Evolutionary conservation across 2,888 invertebrate species (phyloP).

Genomic region (Schrankia costaestrigalis): DNA sequence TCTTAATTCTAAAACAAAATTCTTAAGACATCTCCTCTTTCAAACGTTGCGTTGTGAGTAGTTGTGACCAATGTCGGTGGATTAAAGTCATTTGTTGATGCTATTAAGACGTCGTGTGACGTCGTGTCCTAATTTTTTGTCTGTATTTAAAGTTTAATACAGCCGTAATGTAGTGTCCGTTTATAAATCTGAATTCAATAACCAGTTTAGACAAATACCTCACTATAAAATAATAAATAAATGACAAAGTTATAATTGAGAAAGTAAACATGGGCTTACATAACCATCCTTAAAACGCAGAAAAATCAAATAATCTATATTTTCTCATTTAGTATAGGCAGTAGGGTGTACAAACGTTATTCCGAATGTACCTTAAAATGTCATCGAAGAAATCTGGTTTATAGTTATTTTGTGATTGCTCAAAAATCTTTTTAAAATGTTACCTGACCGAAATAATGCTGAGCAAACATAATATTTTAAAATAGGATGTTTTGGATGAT

Average conservation of each 20-base stretch:
- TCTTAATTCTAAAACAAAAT: too few relatives aligned
- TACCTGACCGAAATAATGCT: conserved; percentile 48
- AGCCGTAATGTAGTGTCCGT: too few relatives aligned
- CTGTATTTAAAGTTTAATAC: too few relatives aligned
- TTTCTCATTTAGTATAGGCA: conserved; percentile 23
- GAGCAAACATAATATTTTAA: conserved; percentile 32
- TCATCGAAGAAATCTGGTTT: conserved; percentile 30
- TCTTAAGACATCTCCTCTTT: too few relatives aligned
- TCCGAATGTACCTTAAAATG: conserved; percentile 27
- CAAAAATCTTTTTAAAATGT: conserved; percentile 53
- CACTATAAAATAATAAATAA: too few relatives aligned
- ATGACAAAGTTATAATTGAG: conserved; percentile 33
- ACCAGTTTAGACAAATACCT: too few relatives aligned
- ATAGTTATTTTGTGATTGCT: conserved; percentile 51
- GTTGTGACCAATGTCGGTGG: too few relatives aligned
- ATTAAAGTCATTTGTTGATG: too few relatives aligned
- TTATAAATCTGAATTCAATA: too few relatives aligned
- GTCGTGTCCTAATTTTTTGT: too few relatives aligned
- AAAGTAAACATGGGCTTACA: conserved; percentile 37
- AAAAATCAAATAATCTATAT: conserved; percentile 15
- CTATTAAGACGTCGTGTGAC: too few relatives aligned
- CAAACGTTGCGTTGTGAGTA: too few relatives aligned
- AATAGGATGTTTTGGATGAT: conserved; percentile 55
- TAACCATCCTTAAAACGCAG: conserved; percentile 15
- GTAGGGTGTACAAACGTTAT: conserved; percentile 27